Percentiles rank a stretch among this genome's conserved stretches.
phyloP scores from a whole-genome alignment of 2,113 vertebrate species.

The Paramisgurnus dabryanus region DNA sequence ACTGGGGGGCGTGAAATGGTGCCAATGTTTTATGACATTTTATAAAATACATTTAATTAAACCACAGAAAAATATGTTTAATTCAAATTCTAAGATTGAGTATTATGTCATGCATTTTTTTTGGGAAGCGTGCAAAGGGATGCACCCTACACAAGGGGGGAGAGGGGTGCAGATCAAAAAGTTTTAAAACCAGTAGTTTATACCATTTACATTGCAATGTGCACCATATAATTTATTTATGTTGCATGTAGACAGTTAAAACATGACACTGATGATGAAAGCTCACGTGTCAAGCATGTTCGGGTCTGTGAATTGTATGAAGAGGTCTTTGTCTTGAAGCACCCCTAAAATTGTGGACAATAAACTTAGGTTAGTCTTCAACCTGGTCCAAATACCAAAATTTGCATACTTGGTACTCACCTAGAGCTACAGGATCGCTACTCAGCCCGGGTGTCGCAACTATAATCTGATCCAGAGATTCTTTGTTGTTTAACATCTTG shows the following conservation, averaged over 20 bases:
- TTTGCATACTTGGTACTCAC: constrained; percentile 63
- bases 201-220: too few species aligned
- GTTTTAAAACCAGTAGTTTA: too few species aligned
- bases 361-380: neutral
- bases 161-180: too few species aligned
- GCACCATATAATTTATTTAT: too few species aligned
- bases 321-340: constrained; percentile 88
- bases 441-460: constrained; percentile 85
- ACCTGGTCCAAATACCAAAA: neutral
- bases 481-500: constrained; percentile 86
- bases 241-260: neutral
- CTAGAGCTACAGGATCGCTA: constrained; percentile 81
- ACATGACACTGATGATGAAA: neutral
- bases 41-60: too few species aligned
- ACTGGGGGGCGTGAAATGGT: too few species aligned
- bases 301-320: constrained; percentile 87
- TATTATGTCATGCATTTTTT: too few species aligned
- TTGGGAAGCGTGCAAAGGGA: too few species aligned
- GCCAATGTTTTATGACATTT: too few species aligned
- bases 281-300: constrained; percentile 87
- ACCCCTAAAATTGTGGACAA: constrained; percentile 70
- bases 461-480: constrained; percentile 87
- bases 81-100: too few species aligned
- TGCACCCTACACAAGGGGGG: too few species aligned
- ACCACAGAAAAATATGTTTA: too few species aligned